A percentile compares a stretch with the other conserved stretches of the same genome.
Conservation (phyloP, 2,113 vertebrate species). For the Scopus umbretta region DNA sequence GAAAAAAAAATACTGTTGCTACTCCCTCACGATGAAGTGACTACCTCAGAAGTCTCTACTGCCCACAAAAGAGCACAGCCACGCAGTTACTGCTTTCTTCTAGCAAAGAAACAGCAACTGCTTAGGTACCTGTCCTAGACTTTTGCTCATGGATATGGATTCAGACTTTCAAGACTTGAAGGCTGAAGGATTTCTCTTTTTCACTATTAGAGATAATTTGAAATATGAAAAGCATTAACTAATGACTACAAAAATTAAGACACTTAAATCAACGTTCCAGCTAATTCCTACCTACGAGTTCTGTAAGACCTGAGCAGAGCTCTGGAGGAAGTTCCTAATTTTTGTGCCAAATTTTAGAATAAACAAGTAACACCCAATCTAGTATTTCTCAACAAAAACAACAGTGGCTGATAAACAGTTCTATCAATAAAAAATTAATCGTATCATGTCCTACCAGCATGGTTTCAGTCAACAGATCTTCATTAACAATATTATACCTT, state of each 20-base stretch:
- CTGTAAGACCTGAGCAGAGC: neutral
- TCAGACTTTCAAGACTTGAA: neutral
- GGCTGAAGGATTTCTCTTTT: neutral
- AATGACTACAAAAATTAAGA: neutral
- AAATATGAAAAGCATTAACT: neutral
- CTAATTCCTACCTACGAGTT: neutral
- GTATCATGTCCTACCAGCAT: neutral
- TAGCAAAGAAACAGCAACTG: neutral
- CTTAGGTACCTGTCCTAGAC: neutral
- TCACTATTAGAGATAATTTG: neutral
- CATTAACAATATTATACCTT: neutral
- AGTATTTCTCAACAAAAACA: neutral
- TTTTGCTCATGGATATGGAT: neutral
- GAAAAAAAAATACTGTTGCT: neutral
- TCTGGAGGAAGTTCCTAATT: neutral
- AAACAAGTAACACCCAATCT: neutral
- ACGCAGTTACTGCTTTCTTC: neutral
- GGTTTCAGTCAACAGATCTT: neutral
- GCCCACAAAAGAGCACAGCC: neutral
- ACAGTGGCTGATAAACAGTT: neutral
- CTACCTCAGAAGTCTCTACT: neutral
- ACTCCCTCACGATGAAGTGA: neutral
- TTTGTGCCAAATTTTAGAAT: neutral
- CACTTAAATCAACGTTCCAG: neutral
- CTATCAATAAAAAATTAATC: neutral